A percentile compares a stretch with the other conserved stretches of the same genome.
phyloP scores from a whole-genome alignment of 2,113 vertebrate species.

The Athene cunicularia region DNA sequence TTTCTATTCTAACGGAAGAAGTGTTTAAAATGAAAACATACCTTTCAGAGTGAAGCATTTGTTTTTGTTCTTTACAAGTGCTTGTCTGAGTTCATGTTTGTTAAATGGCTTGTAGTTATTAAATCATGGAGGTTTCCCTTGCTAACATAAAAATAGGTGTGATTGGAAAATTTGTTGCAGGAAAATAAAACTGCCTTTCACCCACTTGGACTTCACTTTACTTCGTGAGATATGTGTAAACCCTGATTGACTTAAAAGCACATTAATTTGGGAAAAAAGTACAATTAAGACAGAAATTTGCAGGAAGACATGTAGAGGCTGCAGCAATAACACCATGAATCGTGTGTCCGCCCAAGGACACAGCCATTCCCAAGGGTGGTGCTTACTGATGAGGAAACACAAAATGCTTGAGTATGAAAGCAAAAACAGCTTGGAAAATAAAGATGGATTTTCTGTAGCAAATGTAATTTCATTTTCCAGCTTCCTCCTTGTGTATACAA shows the following conservation, averaged over 20 bases:
- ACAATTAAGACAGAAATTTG: conserved; percentile 29
- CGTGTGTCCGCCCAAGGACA: neutral
- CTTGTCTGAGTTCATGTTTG: conserved; percentile 45
- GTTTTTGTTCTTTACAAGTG: conserved; percentile 51
- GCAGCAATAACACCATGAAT: conserved; percentile 3
- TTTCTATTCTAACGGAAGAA: conserved; percentile 43
- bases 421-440: neutral
- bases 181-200: conserved; percentile 51
- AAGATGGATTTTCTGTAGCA: neutral
- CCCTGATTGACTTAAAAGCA: conserved; percentile 32
- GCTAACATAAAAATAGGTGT: conserved; percentile 51
- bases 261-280: conserved; percentile 23
- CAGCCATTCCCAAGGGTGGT: neutral
- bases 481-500: neutral
- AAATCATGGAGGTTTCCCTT: conserved; percentile 38
- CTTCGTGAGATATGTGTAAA: conserved; percentile 38
- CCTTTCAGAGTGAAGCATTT: conserved; percentile 52
- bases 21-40: conserved; percentile 57
- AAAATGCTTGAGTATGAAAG: neutral
- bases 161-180: conserved; percentile 31
- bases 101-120: conserved; percentile 50
- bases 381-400: neutral
- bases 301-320: neutral
- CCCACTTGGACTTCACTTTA: neutral
- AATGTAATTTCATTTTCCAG: neutral